A percentile compares a stretch with the other conserved stretches of the same genome.
phyloP scores from a whole-genome alignment of 2,113 vertebrate species.

The Cygnus atratus region DNA sequence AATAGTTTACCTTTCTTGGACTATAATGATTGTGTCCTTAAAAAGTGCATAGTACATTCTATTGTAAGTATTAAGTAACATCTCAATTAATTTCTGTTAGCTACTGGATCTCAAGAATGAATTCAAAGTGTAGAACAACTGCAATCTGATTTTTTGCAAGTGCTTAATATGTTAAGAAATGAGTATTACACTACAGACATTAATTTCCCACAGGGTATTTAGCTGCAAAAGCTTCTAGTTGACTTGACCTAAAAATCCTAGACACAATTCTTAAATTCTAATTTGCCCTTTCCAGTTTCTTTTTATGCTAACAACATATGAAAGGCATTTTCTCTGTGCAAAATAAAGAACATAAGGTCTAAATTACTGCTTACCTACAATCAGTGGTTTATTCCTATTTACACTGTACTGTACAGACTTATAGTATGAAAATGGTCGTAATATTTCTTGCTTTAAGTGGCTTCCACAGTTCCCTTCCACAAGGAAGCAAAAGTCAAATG shows the following conservation, averaged over 20 bases:
- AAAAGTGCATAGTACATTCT: neutral
- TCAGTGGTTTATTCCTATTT: neutral
- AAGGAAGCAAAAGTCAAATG: neutral
- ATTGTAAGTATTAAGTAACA: neutral
- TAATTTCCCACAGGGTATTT: neutral
- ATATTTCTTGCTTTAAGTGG: neutral
- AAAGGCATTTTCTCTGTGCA: neutral
- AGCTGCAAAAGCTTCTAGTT: slow-evolving; percentile 10
- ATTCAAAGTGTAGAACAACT: neutral
- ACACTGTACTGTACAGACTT: neutral
- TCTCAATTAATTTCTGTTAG: slow-evolving; percentile 1
- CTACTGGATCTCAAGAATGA: neutral
- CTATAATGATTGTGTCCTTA: neutral
- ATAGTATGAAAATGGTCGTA: neutral
- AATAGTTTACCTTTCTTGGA: neutral
- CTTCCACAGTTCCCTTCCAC: neutral
- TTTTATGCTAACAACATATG: neutral
- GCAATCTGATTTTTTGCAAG: neutral
- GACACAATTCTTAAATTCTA: slow-evolving; percentile 4
- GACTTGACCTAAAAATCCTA: slow-evolving; percentile 40
- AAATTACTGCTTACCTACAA: neutral
- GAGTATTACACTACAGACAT: neutral
- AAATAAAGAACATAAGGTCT: neutral
- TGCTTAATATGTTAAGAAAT: neutral
- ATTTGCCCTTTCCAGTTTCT: neutral